Evolutionary conservation across 2,888 invertebrate species (phyloP).

Genomic region (Neelides folsomi): DNA sequence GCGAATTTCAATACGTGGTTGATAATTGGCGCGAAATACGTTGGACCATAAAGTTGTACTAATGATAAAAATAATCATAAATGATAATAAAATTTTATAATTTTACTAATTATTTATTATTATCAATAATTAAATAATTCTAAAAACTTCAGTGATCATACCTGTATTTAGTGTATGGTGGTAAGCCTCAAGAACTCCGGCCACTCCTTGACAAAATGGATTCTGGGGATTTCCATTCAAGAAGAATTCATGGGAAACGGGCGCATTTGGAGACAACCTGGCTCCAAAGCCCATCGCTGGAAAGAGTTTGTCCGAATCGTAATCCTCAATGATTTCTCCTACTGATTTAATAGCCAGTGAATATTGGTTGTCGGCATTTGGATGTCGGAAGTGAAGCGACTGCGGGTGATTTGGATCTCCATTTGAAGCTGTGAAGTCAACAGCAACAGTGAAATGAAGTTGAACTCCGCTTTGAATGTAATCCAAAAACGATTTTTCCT

Average conservation of each 20-base stretch:
- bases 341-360: slow-evolving; percentile 40
- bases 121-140: too few species aligned
- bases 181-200: slow-evolving; percentile 40
- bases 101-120: background rate
- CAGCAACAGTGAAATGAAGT: slow-evolving; percentile 37
- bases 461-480: slow-evolving; percentile 41
- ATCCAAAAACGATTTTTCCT: slow-evolving; percentile 40
- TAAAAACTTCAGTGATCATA: slow-evolving; percentile 4
- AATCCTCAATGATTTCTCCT: slow-evolving; percentile 40
- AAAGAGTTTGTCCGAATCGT: slow-evolving; percentile 32
- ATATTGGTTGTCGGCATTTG: slow-evolving; percentile 41
- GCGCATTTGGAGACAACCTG: slow-evolving; percentile 39
- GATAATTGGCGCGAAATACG: slow-evolving; percentile 48
- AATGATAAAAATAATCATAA: background rate
- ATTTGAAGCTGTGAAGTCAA: slow-evolving; percentile 37
- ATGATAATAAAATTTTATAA: background rate
- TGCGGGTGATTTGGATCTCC: slow-evolving; percentile 35
- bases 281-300: slow-evolving; percentile 42
- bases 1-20: slow-evolving; percentile 43
- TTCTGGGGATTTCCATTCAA: slow-evolving; percentile 40
- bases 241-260: slow-evolving; percentile 40
- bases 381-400: slow-evolving; percentile 39
- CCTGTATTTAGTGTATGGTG: slow-evolving; percentile 37
- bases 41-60: slow-evolving; percentile 39
- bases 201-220: slow-evolving; percentile 38